Base-by-base conservation (phyloP, 2,888 invertebrate genomes). In the Bruchidius siliquastri region DNA sequence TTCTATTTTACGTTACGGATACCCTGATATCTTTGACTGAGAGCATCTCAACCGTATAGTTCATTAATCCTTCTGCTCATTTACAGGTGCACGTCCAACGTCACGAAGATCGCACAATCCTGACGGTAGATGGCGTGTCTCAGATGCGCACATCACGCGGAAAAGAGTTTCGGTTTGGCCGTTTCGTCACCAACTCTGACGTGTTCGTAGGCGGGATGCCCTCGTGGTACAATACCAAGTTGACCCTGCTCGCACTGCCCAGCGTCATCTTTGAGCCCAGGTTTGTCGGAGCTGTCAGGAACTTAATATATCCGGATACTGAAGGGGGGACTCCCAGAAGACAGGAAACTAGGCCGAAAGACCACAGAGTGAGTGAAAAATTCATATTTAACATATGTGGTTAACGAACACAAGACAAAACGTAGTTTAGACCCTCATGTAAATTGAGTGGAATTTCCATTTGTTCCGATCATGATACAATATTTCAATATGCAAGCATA, bases 121-220 rank as follows among this genome's bases (percentile, higher is more conserved):
- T 97, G 67, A 90, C 91, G n/a, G 96, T 97, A 72, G 97, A 97
- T 86, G 93, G 93, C n/a, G 90, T 90, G 69, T 90, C 92, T 68
- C 94, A 94, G 84, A 92, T 91, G 83, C 92, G 94, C 75, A 91
- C 92, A 21, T 94, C 96, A 0, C 90, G 94, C 69, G 96, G 96
- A 78, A 94, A 95, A 83, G 96, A 96, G 87, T 96, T 95, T 84
- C 91, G 92, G 81, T 96, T 97, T 87, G 97, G 97, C 32, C 92
- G 71, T 0, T 71, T 71, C 26, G 90, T 90, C 76, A 93, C 94
- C 77, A 97, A 97, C 87, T 96, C 96, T 32, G 96, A 96, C 86
- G 96, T 98, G 75, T 98, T 96, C 88, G 92, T 98, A 78, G 98
- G 98, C n/a, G 98, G 98, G 30, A 93, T 98, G 90, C 98, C 98